These are phyloP conservation scores for Porites cylindrica DNA, from an alignment of 92 coral and sea anemone genomes.

Conservation along the genomic window DNA sequence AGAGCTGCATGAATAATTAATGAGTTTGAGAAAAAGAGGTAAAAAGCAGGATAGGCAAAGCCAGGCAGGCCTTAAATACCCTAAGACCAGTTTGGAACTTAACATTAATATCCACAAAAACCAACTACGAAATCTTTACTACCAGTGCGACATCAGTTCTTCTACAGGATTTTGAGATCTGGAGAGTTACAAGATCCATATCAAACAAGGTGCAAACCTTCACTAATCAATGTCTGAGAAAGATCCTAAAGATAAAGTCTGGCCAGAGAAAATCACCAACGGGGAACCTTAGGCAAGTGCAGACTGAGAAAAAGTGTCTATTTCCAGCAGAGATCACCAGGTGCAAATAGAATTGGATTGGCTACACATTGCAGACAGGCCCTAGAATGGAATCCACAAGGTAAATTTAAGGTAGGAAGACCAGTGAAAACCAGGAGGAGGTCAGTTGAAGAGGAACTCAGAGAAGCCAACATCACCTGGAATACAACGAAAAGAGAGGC, in stretches of 20 bases:
- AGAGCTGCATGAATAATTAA: too few relatives aligned
- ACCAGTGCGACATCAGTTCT: slow-evolving; percentile 1
- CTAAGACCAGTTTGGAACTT: slow-evolving; percentile 16
- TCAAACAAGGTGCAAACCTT: background rate
- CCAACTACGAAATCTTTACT: background rate
- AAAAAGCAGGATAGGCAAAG: slow-evolving; percentile 2
- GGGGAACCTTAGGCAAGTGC: background rate
- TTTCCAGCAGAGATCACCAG: background rate
- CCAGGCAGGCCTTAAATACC: slow-evolving; percentile 13
- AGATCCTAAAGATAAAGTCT: background rate
- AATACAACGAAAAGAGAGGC: background rate
- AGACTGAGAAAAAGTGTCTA: background rate
- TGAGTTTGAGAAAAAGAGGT: background rate
- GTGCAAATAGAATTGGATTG: background rate
- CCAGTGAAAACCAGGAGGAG: background rate
- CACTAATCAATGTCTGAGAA: background rate
- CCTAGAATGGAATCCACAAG: background rate
- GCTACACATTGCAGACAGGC: background rate
- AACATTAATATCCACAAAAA: background rate
- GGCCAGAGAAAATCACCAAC: background rate
- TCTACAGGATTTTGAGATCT: background rate
- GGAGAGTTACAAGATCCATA: slow-evolving; percentile 6
- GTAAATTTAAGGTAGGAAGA: background rate
- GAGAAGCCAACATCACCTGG: background rate
- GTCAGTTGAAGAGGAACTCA: too few relatives aligned